phyloP scores from a whole-genome alignment of 2,888 invertebrate species.

The Macrosoma leucophasiata region DNA sequence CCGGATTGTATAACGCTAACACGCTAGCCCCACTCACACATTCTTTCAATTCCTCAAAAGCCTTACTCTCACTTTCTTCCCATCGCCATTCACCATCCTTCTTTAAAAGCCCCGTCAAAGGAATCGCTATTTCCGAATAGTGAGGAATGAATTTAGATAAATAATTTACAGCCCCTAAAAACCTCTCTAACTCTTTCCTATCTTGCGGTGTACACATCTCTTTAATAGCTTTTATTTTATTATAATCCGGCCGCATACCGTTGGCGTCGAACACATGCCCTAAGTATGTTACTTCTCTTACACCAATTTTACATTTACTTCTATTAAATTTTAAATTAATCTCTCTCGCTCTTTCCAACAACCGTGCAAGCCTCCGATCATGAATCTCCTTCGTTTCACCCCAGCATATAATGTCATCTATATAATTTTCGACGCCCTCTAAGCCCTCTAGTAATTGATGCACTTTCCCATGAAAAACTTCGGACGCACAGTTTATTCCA shows the following conservation, averaged over 20 bases:
- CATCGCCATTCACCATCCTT: too few relatives aligned
- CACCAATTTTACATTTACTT: slow-evolving; percentile 8
- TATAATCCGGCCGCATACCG: slow-evolving; percentile 20
- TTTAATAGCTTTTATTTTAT: slow-evolving; percentile 20
- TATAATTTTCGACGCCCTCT: slow-evolving; percentile 18
- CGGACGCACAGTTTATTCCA: slow-evolving; percentile 13
- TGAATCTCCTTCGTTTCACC: slow-evolving; percentile 19
- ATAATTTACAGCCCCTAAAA: slow-evolving; percentile 13
- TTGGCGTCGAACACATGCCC: slow-evolving; percentile 22
- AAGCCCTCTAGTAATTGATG: slow-evolving; percentile 17
- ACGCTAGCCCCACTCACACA: slow-evolving; percentile 6
- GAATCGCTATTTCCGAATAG: too few relatives aligned
- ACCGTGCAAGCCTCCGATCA: slow-evolving; percentile 14
- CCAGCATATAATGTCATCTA: slow-evolving; percentile 24
- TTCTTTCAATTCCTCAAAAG: too few relatives aligned
- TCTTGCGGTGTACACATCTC: slow-evolving; percentile 18
- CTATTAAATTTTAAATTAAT: slow-evolving; percentile 26
- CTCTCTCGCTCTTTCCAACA: slow-evolving; percentile 19
- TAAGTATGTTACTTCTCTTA: slow-evolving; percentile 20
- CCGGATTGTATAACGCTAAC: slow-evolving; percentile 18
- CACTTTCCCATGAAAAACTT: slow-evolving; percentile 11
- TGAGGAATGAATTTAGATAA: too few relatives aligned
- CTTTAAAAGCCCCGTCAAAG: too few relatives aligned
- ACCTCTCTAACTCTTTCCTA: slow-evolving; percentile 19
- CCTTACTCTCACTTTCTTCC: too few relatives aligned